A percentile compares a stretch with the other conserved stretches of the same genome.
These are phyloP conservation scores for Incurvaria masculella DNA, from an alignment of 2,888 invertebrate species.

Conservation along the genomic window DNA sequence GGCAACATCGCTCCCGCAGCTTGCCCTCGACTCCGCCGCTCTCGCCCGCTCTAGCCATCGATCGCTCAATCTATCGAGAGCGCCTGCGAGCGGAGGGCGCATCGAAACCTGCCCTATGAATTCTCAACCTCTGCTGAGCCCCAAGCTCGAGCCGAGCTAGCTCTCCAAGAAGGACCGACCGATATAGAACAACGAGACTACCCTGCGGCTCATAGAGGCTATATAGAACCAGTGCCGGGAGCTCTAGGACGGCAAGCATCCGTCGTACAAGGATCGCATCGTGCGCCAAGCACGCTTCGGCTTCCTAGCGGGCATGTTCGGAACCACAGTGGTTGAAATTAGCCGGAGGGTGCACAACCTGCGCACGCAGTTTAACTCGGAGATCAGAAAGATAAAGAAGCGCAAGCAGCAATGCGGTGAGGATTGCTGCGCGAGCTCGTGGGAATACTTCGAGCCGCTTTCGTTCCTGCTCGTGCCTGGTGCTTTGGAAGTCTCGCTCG, in stretches of 20 bases:
- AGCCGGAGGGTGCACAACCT: constrained; percentile 43
- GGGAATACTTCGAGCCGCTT: constrained; percentile 47
- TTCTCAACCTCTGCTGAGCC: background rate
- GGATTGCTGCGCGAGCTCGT: constrained; percentile 25
- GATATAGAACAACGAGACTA: constrained; percentile 35
- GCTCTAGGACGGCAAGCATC: constrained; percentile 39
- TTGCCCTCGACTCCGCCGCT: background rate
- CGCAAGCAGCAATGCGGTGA: constrained; percentile 21
- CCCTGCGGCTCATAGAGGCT: constrained; percentile 33
- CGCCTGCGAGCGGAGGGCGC: background rate
- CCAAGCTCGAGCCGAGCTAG: no score
- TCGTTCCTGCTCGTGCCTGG: constrained; percentile 32
- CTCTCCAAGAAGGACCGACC: background rate
- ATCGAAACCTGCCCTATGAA: background rate
- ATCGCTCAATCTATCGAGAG: background rate
- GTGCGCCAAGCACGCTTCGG: constrained; percentile 32
- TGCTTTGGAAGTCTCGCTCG: constrained; percentile 25
- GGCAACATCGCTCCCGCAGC: background rate
- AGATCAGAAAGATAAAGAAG: constrained; percentile 40
- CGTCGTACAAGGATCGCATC: constrained; percentile 28
- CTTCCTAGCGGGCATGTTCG: constrained; percentile 34
- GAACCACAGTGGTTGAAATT: constrained; percentile 38
- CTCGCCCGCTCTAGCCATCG: background rate
- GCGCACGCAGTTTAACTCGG: constrained; percentile 42
- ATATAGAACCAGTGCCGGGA: constrained; percentile 39